Evolutionary conservation across 2,888 invertebrate species (phyloP).

Genomic region (Torymus auratus): DNA sequence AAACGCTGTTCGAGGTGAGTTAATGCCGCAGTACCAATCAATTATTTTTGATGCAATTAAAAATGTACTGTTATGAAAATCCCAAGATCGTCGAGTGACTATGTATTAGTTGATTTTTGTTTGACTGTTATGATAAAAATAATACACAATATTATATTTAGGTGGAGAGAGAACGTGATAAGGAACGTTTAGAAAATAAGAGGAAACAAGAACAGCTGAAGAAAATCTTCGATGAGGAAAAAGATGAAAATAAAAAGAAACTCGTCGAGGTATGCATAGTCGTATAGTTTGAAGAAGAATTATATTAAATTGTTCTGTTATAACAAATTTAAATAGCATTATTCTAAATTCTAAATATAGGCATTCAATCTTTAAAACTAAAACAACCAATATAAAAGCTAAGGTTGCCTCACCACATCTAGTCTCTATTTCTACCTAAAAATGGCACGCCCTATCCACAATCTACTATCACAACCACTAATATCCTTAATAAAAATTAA

Average conservation of each 20-base stretch:
- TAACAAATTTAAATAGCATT: too few relatives aligned
- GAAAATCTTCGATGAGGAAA: conserved; percentile 90
- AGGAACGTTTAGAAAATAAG: conserved; percentile 91
- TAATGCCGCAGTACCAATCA: not conserved
- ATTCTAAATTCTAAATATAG: too few relatives aligned
- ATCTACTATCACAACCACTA: too few relatives aligned
- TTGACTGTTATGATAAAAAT: too few relatives aligned
- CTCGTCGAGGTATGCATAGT: conserved; percentile 78
- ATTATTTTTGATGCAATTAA: not conserved
- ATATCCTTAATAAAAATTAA: too few relatives aligned
- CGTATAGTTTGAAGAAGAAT: not conserved
- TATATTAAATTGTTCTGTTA: too few relatives aligned
- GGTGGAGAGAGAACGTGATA: conserved; percentile 93
- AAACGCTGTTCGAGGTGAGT: conserved; percentile 87
- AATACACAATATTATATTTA: conserved; percentile 67
- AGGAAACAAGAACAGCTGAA: conserved; percentile 91
- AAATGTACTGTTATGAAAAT: not conserved
- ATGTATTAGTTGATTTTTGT: not conserved
- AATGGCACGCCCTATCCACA: too few relatives aligned
- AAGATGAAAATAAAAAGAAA: conserved; percentile 92
- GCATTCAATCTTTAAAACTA: too few relatives aligned
- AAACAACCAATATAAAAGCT: too few relatives aligned
- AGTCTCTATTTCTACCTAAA: too few relatives aligned
- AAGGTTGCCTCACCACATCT: too few relatives aligned
- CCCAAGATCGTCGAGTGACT: too few relatives aligned